These are phyloP conservation scores for Cheilosia variabilis DNA, from an alignment of 2,888 invertebrate genomes.

Conservation along the genomic window DNA sequence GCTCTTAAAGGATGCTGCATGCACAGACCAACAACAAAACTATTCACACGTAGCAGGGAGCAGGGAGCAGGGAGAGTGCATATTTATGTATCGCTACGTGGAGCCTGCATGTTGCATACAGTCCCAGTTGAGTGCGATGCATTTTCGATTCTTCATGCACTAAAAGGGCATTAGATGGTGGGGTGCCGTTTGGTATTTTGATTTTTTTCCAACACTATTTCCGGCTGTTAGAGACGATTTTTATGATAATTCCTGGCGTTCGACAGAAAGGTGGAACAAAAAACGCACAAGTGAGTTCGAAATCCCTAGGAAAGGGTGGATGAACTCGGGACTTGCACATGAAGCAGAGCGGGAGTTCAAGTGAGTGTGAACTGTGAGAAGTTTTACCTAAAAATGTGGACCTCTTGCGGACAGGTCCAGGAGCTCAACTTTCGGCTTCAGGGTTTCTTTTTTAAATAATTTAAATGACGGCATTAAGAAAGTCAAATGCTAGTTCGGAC, in stretches of 20 bases:
- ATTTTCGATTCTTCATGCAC: conserved; percentile 45
- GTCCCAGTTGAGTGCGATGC: conserved; percentile 52
- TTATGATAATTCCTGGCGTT: conserved; percentile 54
- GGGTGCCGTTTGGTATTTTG: conserved; percentile 35
- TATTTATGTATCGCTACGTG: conserved; percentile 1
- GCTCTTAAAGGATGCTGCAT: conserved; percentile 53
- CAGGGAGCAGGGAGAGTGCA: conserved; percentile 16
- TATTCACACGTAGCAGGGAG: conserved; percentile 39
- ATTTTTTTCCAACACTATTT: conserved; percentile 42
- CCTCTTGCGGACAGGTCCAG: no score
- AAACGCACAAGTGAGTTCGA: conserved; percentile 12
- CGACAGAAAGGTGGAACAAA: conserved; percentile 1
- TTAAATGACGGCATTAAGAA: no score
- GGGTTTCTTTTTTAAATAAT: no score
- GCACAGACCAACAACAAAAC: conserved; percentile 12
- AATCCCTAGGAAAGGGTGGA: conserved; percentile 3
- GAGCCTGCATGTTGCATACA: conserved; percentile 42
- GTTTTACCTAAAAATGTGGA: no score
- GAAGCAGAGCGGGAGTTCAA: not conserved
- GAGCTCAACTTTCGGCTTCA: no score
- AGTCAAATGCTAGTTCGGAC: no score
- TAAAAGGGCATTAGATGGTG: conserved; percentile 44
- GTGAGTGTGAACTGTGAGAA: no score
- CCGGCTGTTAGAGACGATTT: conserved; percentile 57
- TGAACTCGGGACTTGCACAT: conserved; percentile 4